These are phyloP conservation scores for Pyrrhosoma nymphula DNA, from an alignment of 2,888 invertebrate genomes.

Conservation along the genomic window DNA sequence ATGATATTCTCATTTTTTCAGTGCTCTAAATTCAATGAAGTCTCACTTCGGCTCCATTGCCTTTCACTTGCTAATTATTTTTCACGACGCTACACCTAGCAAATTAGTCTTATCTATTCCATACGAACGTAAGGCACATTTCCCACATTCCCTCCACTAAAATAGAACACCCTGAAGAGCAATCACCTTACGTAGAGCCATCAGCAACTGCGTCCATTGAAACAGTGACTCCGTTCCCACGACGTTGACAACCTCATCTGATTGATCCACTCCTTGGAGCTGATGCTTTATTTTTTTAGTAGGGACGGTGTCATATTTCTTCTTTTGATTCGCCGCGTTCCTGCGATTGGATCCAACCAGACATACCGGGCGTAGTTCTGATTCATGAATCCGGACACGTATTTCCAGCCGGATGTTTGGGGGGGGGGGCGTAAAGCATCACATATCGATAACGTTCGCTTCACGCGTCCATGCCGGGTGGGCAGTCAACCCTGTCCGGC, in stretches of 20 bases:
- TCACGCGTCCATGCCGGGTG: not conserved
- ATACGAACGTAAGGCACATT: slow-evolving; percentile 28
- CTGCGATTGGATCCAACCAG: not conserved
- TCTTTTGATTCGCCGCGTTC: not conserved
- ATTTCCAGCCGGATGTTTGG: not conserved
- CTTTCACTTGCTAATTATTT: not conserved
- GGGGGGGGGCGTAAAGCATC: not conserved
- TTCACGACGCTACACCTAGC: not conserved
- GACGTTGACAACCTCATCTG: not conserved
- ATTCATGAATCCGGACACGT: not conserved
- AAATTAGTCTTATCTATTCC: slow-evolving; percentile 32
- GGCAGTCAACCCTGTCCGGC: not conserved
- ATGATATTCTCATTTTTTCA: not conserved
- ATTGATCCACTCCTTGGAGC: not conserved
- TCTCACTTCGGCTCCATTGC: not conserved
- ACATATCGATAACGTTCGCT: not conserved
- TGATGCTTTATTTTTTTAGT: not conserved
- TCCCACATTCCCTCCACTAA: not conserved
- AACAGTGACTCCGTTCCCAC: not conserved
- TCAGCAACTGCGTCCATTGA: not conserved
- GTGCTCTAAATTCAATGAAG: not conserved
- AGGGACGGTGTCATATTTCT: not conserved
- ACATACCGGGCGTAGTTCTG: not conserved
- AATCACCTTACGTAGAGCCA: slow-evolving; percentile 20
- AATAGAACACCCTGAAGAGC: not conserved